phyloP scores from a whole-genome alignment of 2,888 invertebrate genomes.

The Lasioglossum vierecki region DNA sequence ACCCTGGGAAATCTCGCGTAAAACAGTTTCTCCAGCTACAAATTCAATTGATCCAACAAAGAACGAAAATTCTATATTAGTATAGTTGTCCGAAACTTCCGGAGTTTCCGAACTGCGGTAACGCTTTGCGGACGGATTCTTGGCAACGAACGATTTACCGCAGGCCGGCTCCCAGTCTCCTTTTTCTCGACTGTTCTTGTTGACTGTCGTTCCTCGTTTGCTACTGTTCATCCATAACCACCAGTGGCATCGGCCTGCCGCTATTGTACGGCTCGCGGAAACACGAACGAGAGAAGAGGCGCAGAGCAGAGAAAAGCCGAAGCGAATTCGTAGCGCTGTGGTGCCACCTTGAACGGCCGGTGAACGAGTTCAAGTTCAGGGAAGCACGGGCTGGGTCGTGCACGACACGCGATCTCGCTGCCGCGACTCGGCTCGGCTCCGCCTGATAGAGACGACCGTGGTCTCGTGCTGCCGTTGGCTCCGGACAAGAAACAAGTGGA shows the following conservation, averaged over 20 bases:
- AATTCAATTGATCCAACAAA: not conserved
- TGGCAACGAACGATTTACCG: conserved; percentile 59
- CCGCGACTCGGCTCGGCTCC: not conserved
- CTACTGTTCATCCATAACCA: conserved; percentile 80
- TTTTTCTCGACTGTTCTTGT: conserved; percentile 69
- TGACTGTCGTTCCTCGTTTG: conserved; percentile 66
- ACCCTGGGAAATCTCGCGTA: no score
- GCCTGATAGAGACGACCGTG: conserved; percentile 55
- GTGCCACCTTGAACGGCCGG: conserved; percentile 36
- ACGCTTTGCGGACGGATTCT: conserved; percentile 38
- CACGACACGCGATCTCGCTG: conserved; percentile 56
- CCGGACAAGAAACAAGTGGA: conserved; percentile 67
- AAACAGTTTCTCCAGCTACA: no score
- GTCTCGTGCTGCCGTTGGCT: conserved; percentile 47
- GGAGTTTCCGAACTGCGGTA: conserved; percentile 40
- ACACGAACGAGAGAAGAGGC: conserved; percentile 18
- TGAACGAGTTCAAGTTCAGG: conserved; percentile 76
- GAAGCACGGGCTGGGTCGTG: conserved; percentile 63
- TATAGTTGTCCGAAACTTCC: not conserved
- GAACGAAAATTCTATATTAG: not conserved
- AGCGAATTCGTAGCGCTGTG: conserved; percentile 57
- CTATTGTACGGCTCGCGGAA: conserved; percentile 67
- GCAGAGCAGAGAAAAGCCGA: not conserved
- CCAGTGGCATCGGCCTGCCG: conserved; percentile 57
- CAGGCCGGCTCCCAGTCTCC: conserved; percentile 46